These are phyloP conservation scores for Drosophila kurseongensis DNA, from an alignment of 1,140 invertebrate genomes.

Conservation along the genomic window DNA sequence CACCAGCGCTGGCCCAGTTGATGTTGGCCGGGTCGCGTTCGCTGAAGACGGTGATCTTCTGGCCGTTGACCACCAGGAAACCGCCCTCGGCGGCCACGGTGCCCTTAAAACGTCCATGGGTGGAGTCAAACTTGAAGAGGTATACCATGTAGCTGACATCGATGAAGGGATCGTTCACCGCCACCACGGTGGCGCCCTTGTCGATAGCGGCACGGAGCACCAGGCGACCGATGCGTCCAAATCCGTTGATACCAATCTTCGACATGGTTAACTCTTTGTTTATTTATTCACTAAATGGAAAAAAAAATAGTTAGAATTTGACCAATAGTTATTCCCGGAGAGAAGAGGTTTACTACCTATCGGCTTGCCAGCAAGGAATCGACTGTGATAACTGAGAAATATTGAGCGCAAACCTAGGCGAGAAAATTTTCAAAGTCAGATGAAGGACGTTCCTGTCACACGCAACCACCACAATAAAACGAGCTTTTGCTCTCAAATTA, in stretches of 20 bases:
- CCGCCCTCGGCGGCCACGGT: constrained; percentile 92
- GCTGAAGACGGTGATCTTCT: constrained; percentile 94
- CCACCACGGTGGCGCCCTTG: constrained; percentile 93
- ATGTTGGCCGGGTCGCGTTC: constrained; percentile 96
- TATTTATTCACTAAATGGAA: constrained; percentile 10
- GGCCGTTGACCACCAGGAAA: constrained; percentile 94
- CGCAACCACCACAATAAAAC: constrained; percentile 11
- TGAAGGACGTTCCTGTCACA: constrained; percentile 73
- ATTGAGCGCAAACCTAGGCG: constrained; percentile 37
- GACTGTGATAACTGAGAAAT: constrained; percentile 58
- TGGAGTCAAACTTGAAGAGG: constrained; percentile 99
- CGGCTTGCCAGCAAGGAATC: constrained; percentile 74
- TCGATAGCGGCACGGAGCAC: constrained; percentile 95
- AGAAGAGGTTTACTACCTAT: constrained; percentile 45
- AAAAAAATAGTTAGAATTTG: constrained; percentile 14
- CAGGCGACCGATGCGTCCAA: constrained; percentile 98
- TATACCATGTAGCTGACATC: constrained; percentile 98
- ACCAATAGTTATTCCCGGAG: not conserved
- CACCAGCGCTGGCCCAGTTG: constrained; percentile 95
- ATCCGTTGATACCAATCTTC: constrained; percentile 97
- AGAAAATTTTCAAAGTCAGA: constrained; percentile 72
- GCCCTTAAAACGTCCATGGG: constrained; percentile 95
- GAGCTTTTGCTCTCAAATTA: constrained; percentile 37
- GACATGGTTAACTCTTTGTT: constrained; percentile 58
- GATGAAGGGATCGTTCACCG: constrained; percentile 97